phyloP scores from a whole-genome alignment of 2,113 vertebrate species.

The Ophiodon elongatus region DNA sequence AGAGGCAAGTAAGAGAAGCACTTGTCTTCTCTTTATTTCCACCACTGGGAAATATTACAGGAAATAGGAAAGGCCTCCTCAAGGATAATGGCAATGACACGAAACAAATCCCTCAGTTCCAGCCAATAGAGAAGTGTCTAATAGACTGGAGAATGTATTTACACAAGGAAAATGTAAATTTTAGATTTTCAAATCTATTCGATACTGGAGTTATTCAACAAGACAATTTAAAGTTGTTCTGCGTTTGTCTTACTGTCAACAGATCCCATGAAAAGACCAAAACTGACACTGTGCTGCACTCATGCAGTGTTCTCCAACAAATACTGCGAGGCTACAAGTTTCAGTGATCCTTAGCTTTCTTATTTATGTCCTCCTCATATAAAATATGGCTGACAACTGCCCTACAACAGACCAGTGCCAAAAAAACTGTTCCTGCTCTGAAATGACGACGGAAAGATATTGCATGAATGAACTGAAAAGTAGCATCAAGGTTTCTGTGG shows the following conservation, averaged over 20 bases:
- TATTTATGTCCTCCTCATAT: conserved; percentile 33
- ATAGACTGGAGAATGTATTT: conserved; percentile 13
- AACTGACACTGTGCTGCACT: not conserved
- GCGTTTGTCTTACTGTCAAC: not conserved
- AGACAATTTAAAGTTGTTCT: not conserved
- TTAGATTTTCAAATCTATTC: not conserved
- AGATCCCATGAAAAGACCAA: not conserved
- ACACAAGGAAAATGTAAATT: not conserved
- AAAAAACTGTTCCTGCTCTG: conserved; percentile 19
- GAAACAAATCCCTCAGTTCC: conserved; percentile 5
- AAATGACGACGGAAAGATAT: conserved; percentile 9
- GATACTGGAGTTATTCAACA: not conserved
- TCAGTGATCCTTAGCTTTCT: conserved; percentile 42
- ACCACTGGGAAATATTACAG: conserved; percentile 27
- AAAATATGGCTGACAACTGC: conserved; percentile 30
- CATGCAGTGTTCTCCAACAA: conserved; percentile 16
- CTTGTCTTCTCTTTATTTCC: conserved; percentile 32
- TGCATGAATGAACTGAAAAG: conserved; percentile 43
- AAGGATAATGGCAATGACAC: conserved; percentile 22
- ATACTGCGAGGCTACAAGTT: conserved; percentile 14
- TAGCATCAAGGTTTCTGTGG: conserved; percentile 31
- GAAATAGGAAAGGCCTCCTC: conserved; percentile 6
- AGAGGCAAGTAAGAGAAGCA: conserved; percentile 30
- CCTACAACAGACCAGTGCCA: conserved; percentile 13
- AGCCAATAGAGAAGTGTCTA: conserved; percentile 10